Evolutionary conservation across 2,113 vertebrate species (phyloP), one percentile per base, ranked within the genome.

Genomic region (Vulpes vulpes): DNA sequence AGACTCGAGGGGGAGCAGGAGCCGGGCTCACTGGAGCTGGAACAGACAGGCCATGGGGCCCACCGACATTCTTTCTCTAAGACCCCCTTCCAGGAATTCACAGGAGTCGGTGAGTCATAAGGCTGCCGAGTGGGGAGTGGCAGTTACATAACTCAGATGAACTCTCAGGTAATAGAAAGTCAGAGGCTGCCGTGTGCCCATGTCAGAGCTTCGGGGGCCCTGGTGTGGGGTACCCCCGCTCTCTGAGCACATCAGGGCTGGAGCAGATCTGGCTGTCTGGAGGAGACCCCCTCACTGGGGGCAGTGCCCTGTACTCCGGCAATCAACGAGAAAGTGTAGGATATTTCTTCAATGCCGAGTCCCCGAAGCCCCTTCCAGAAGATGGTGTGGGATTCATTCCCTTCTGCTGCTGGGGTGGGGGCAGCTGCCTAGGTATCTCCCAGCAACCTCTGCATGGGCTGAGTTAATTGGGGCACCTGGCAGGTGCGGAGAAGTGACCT

Each of bases 11-110:
- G 91, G 88, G 62, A 73, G 73, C 8, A 4, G 69, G 23, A 8
- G 86, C 15, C 2, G 89, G 87, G 78, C 76, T 85, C 5, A 2
- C 55, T 20, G 76, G 14, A 7, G 32, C 53, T 8, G 27, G 23
- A 38, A 78, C 3, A 6, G 20, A 9, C 3, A 43, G 27, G 22
- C 2, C 8, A 2, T 0, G 5, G 5, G 0, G 17, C 60, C 0
- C 0, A 11, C 59, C 35, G 11, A 1, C 91, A 20, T 20, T 1
- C 19, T 59, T 51, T 43, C 71, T 38, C 62, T 1, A 32, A 69
- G 96, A 94, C 95, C 97, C 95, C 96, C 94, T 65, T 86, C 92
- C 89, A 93, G 92, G 94, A 95, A 81, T 65, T 62, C 69, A 15
- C 4, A 95, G 97, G 95, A 30, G 64, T 38, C 19, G 6, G 81